phyloP scores from a whole-genome alignment of 1,140 invertebrate species.

The Bombus pyrosoma region DNA sequence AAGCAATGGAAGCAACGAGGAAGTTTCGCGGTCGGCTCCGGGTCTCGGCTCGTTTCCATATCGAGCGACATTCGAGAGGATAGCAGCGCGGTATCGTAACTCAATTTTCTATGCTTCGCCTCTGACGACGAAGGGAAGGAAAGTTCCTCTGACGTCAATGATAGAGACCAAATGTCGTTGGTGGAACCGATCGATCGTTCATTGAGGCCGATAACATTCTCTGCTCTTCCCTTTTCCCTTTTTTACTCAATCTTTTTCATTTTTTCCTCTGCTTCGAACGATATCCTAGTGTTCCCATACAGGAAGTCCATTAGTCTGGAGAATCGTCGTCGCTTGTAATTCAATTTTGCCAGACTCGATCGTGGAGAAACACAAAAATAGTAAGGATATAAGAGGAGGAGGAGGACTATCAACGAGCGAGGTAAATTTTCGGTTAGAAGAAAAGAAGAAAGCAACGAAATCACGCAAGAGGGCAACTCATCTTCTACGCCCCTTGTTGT shows the following conservation, averaged over 20 bases:
- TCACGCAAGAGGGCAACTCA: slow-evolving; percentile 10
- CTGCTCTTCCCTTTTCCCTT: background rate
- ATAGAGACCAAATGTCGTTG: slow-evolving; percentile 44
- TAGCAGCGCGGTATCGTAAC: slow-evolving; percentile 62
- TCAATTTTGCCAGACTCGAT: slow-evolving; percentile 57
- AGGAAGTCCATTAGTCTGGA: slow-evolving; percentile 66
- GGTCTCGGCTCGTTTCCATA: slow-evolving; percentile 64
- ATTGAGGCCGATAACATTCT: slow-evolving; percentile 57
- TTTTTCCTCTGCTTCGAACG: background rate
- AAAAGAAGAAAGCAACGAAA: slow-evolving; percentile 1
- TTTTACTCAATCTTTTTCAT: background rate
- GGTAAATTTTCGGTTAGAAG: background rate
- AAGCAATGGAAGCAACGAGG: background rate
- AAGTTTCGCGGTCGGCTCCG: slow-evolving; percentile 46
- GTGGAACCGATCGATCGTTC: slow-evolving; percentile 41
- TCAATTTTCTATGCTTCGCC: slow-evolving; percentile 57
- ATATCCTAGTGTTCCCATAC: slow-evolving; percentile 23
- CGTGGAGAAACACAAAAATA: slow-evolving; percentile 46
- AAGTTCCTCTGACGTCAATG: slow-evolving; percentile 35
- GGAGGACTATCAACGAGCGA: slow-evolving; percentile 39
- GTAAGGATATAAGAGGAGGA: background rate
- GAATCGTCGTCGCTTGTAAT: slow-evolving; percentile 63
- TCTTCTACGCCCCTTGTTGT: background rate
- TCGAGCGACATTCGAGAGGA: slow-evolving; percentile 60
- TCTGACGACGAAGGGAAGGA: slow-evolving; percentile 30